These are phyloP conservation scores for Lichenostomus cassidix DNA, from an alignment of 2,113 vertebrate species.

Conservation along the genomic window DNA sequence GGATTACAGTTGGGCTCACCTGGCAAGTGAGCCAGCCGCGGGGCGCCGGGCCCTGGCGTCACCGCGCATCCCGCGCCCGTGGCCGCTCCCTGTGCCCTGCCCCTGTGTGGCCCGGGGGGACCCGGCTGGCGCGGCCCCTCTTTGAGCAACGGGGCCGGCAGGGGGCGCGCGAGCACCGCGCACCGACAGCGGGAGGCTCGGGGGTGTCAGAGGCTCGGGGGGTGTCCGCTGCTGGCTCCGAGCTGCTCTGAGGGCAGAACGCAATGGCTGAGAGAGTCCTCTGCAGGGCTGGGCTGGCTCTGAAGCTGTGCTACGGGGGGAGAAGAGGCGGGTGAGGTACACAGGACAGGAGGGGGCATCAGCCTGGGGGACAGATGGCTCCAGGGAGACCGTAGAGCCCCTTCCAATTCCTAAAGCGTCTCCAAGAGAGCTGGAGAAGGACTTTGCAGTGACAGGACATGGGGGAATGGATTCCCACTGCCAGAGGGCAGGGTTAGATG, in stretches of 20 bases:
- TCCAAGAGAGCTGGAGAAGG: not conserved
- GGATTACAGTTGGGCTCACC: rapidly evolving
- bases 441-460: not conserved
- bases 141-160: not conserved
- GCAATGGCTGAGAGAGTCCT: too few species aligned
- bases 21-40: not conserved
- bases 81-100: not conserved
- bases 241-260: not conserved
- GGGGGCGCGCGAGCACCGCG: not conserved
- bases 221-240: too few species aligned
- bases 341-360: not conserved
- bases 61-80: too few species aligned
- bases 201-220: not conserved
- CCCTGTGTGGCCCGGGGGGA: not conserved
- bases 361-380: not conserved
- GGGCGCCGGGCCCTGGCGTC: rapidly evolving
- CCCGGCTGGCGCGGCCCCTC: not conserved
- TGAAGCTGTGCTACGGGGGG: rapidly evolving
- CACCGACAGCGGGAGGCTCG: not conserved
- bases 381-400: not conserved
- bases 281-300: not conserved
- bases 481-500: too few species aligned
- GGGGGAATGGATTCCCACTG: not conserved
- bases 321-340: rapidly evolving
- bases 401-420: not conserved